Percentiles rank a stretch among this genome's conserved stretches.
phyloP scores from a whole-genome alignment of 2,797 vertebrate genomes.

The Microctenopoma steveboyesi region DNA sequence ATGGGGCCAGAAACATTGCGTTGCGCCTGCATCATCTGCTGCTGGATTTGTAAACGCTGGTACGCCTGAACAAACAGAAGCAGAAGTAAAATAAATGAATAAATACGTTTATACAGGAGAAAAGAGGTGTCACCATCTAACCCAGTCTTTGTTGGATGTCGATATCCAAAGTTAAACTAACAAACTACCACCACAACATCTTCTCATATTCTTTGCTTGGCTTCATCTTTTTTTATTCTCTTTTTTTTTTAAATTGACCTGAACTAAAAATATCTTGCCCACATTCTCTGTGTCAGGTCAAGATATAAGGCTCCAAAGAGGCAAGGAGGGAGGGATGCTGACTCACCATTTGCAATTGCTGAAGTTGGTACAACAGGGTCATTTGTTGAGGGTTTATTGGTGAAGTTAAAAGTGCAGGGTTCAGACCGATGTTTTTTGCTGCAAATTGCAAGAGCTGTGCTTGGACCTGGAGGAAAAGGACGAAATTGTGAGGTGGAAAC shows the following conservation, averaged over 20 bases:
- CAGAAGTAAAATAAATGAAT: background rate
- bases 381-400: constrained; percentile 99
- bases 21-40: constrained; percentile 99
- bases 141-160: background rate
- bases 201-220: background rate
- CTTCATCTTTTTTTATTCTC: background rate
- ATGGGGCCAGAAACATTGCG: constrained; percentile 98
- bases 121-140: background rate
- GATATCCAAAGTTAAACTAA: background rate
- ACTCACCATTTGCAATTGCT: constrained; percentile 99
- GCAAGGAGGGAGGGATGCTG: background rate
- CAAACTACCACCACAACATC: background rate
- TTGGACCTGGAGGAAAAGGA: constrained; percentile 89
- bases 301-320: background rate
- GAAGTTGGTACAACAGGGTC: constrained; percentile 99
- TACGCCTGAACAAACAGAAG: constrained; percentile 85
- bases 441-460: constrained; percentile 99
- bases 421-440: constrained; percentile 99
- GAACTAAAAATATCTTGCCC: background rate
- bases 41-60: constrained; percentile 99
- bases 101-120: background rate
- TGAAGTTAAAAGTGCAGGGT: constrained; percentile 99
- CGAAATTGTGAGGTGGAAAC: constrained; percentile 7
- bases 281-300: background rate
- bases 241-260: background rate